These are phyloP conservation scores for Calliscelio sp. DNA, from an alignment of 2,888 invertebrate genomes.

Conservation along the genomic window DNA sequence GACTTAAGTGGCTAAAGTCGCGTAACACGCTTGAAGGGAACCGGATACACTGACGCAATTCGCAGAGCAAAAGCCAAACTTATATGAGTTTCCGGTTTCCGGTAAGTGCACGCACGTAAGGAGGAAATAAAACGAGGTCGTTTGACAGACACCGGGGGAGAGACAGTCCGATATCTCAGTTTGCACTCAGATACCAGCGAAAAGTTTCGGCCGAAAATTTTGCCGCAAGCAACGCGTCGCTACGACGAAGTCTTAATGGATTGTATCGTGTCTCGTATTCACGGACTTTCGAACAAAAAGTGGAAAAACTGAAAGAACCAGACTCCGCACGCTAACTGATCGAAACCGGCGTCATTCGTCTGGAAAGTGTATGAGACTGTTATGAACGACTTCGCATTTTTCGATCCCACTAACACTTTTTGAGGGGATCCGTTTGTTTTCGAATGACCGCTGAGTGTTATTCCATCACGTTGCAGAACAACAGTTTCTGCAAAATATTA, in stretches of 20 bases:
- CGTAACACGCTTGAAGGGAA: conserved; percentile 45
- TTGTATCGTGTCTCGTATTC: conserved; percentile 80
- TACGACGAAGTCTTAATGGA: conserved; percentile 83
- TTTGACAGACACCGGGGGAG: conserved; percentile 57
- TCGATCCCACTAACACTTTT: conserved; percentile 31
- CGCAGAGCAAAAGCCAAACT: conserved; percentile 51
- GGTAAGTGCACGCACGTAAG: conserved; percentile 64
- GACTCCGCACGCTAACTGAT: conserved; percentile 59
- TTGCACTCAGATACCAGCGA: conserved; percentile 80
- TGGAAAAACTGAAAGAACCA: conserved; percentile 70
- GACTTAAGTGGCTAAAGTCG: conserved; percentile 35
- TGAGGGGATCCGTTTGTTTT: conserved; percentile 24
- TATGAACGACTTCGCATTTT: conserved; percentile 58
- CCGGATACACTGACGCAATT: conserved; percentile 36
- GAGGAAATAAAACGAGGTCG: conserved; percentile 69
- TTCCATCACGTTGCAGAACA: neutral
- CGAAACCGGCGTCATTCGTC: conserved; percentile 62
- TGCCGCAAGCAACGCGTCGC: conserved; percentile 78
- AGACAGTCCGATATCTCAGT: conserved; percentile 79
- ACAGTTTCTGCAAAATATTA: neutral
- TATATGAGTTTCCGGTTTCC: conserved; percentile 68
- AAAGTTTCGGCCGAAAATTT: conserved; percentile 82
- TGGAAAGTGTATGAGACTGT: conserved; percentile 50
- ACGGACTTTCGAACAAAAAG: conserved; percentile 74
- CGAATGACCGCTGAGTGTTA: neutral